A percentile compares a stretch with the other conserved stretches of the same genome.
phyloP scores from a whole-genome alignment of 1,140 invertebrate genomes.

The Holotrichia oblita region DNA sequence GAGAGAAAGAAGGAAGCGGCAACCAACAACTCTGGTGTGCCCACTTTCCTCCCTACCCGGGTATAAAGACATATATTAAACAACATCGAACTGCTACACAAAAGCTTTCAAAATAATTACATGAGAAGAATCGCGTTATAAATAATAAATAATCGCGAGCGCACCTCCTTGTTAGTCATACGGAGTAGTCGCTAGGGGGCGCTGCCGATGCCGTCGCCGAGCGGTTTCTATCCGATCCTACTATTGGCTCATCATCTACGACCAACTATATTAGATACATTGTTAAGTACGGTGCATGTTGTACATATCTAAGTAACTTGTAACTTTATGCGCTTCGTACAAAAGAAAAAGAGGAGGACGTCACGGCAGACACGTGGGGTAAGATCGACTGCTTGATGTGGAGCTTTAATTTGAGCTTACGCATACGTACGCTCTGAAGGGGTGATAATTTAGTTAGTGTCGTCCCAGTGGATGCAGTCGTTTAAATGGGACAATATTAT shows the following conservation, averaged over 20 bases:
- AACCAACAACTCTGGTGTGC: too few species aligned
- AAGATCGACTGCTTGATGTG: slow-evolving; percentile 7
- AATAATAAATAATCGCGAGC: slow-evolving; percentile 42
- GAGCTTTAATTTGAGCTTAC: background rate
- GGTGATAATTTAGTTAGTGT: slow-evolving; percentile 41
- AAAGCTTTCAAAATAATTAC: slow-evolving; percentile 44
- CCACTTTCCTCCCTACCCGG: background rate
- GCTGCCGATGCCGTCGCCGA: background rate
- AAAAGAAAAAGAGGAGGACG: background rate
- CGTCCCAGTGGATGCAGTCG: background rate
- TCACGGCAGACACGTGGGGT: slow-evolving; percentile 21
- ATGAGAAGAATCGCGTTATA: slow-evolving; percentile 42
- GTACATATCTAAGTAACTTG: background rate
- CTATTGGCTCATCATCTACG: background rate
- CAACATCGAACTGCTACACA: slow-evolving; percentile 35
- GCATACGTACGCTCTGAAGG: slow-evolving; percentile 12
- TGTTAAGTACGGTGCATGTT: background rate
- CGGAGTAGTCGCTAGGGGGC: slow-evolving; percentile 11
- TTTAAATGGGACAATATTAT: background rate
- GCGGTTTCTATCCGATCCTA: background rate
- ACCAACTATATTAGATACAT: background rate
- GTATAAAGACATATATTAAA: slow-evolving; percentile 36
- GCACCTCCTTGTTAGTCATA: slow-evolving; percentile 40
- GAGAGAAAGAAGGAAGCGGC: too few species aligned
- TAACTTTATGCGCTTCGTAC: background rate